Conservation (phyloP, 2,888 invertebrate genomes). For the Metacarcinus magister region DNA sequence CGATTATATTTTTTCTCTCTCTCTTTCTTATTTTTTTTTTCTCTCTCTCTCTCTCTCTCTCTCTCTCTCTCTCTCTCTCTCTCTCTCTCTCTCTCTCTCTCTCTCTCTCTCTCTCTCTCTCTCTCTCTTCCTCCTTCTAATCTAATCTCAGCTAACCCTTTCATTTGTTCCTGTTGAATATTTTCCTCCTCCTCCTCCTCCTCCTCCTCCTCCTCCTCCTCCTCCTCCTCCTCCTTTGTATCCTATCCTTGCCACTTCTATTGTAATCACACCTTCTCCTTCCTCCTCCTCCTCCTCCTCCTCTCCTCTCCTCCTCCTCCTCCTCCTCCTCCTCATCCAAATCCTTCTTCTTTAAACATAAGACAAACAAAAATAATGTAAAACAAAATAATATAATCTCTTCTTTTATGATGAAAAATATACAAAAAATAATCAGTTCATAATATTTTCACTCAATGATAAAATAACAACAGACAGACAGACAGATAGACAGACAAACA, state of each 20-base stretch:
- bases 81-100: background rate
- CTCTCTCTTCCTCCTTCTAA: background rate
- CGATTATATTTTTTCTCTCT: too few relatives aligned
- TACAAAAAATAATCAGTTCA: too few relatives aligned
- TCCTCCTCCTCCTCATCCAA: background rate
- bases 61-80: conserved; percentile 41
- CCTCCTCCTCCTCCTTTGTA: background rate
- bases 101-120: background rate
- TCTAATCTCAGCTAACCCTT: background rate
- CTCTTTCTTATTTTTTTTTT: background rate
- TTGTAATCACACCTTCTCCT: background rate
- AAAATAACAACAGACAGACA: too few relatives aligned
- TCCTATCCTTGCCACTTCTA: background rate
- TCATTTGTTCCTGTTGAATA: background rate
- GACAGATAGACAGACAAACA: too few relatives aligned
- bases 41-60: background rate
- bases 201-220: background rate
- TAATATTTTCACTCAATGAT: too few relatives aligned
- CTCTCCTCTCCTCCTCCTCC: background rate
- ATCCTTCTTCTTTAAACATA: background rate
- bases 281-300: background rate
- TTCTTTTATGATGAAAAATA: too few relatives aligned
- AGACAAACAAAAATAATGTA: too few relatives aligned
- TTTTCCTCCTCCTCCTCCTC: conserved; percentile 32
- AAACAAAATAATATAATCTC: too few relatives aligned